Evolutionary conservation across 2,113 vertebrate genomes (phyloP), one percentile per base, ranked within the genome.

Genomic region (Pomatorhinus ruficollis): DNA sequence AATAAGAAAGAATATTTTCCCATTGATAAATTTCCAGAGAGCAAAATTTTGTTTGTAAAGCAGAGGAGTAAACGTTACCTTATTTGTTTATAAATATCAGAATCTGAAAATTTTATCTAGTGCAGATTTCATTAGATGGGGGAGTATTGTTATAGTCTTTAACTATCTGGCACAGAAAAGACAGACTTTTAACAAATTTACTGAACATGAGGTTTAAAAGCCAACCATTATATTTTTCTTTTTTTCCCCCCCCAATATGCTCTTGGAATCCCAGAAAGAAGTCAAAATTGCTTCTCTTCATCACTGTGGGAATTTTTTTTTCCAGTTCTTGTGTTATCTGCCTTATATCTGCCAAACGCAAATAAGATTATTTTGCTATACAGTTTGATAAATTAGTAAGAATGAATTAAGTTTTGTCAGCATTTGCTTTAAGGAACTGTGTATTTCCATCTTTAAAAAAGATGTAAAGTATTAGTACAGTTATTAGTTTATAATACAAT

Each of bases 231-330:
- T 8, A 0, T 47, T 60, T 47, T 7, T 22, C 7, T 66, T 79
- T 37, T 39, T 5, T 15, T 15, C 4, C 2, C 4, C 12, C 37
- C 22, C 7, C 22, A 49, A 7, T 12, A 3, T 0, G 0, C 12
- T 24, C 10, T 5, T 5, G 8, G 6, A 78, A 81, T 39, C 14
- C 3, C 24, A 83, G 22, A 64, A 69, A 44, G 22, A 77, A 47
- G 4, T 53, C 12, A 60, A 7, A 76, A 80, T 78, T 2, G 27
- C 1, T 50, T 53, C 2, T 69, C 1, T n/a, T 65, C 68, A n/a
- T 69, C 56, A n/a, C 8, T 40, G 11, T 45, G 39, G 5, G 3
- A 45, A 50, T 30, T 37, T 2, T 45, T 45, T 20, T 15, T 53
- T 12, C 2, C n/a, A 30, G 10, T 42, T 74, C 9, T 33, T 75